Conservation (phyloP, 2,888 invertebrate species). For the Holacanthella duospinosa region DNA sequence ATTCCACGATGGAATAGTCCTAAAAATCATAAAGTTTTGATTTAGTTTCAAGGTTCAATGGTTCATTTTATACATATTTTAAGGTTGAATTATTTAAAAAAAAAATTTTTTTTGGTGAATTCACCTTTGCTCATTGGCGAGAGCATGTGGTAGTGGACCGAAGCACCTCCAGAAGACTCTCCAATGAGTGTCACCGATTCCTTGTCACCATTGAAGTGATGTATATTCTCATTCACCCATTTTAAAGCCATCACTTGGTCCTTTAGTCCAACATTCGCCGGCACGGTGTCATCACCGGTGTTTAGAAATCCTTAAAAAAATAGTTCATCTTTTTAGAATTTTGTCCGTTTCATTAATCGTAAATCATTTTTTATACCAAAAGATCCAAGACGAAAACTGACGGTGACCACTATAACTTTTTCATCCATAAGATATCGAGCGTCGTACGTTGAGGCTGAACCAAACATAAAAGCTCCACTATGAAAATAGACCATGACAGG, state of each 20-base stretch:
- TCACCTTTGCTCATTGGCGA: slow-evolving; percentile 29
- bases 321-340: too few species aligned
- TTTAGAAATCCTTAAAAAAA: slow-evolving; percentile 20
- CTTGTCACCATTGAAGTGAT: slow-evolving; percentile 26
- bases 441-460: slow-evolving; percentile 28
- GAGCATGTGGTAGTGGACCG: slow-evolving; percentile 32
- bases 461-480: slow-evolving; percentile 35
- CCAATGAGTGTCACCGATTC: slow-evolving; percentile 25
- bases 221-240: slow-evolving; percentile 33
- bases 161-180: slow-evolving; percentile 24
- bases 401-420: slow-evolving; percentile 30
- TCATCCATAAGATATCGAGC: slow-evolving; percentile 37
- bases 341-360: background rate
- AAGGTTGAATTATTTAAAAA: background rate
- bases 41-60: background rate
- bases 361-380: slow-evolving; percentile 18
- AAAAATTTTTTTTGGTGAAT: too few species aligned
- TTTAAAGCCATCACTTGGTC: slow-evolving; percentile 32
- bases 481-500: slow-evolving; percentile 36
- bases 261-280: slow-evolving; percentile 24
- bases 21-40: slow-evolving; percentile 10
- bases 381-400: slow-evolving; percentile 27
- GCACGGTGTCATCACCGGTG: slow-evolving; percentile 18
- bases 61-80: background rate
- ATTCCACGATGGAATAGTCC: slow-evolving; percentile 43